Evolutionary conservation across 2,797 vertebrate species (phyloP), one percentile per base, ranked within the genome.

Genomic region (Hemitrygon akajei): DNA sequence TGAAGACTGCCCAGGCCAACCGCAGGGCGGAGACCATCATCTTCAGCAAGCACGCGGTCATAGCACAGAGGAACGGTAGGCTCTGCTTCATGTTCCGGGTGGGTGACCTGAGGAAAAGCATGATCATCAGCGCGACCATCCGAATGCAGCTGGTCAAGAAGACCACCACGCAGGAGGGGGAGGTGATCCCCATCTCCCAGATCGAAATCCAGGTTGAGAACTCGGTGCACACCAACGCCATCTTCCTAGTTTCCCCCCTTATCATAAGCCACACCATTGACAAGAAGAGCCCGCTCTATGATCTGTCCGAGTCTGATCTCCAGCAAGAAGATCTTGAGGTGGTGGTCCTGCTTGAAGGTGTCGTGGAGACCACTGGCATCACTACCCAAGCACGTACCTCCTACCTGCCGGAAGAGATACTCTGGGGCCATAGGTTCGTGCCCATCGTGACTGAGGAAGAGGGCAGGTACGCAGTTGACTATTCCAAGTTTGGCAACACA

Each of bases 1-100:
- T 95, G 95, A 95, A 95, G 94, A 95, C 95, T 0, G 95, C 95
- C 60, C 95, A 95, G 91, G 94, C 95, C 40, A 94, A 95, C 94
- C 94, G 95, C 9, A 86, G 95, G 22, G 95, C 95, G 0, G 95
- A 95, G 58, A 95, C 95, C 12, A 84, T 95, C 20, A 95, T 95
- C 60, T 95, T 95, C 79, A 95, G 94, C 71, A 94, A 94, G 76
- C 40, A 94, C 40, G 95, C 95, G 0, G 94, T 95, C 20, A 94
- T 95, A 4, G 94, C 94, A 22, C 94, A 93, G 66, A 89, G 95
- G 7, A 82, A 94, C 77, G 94, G 94, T 30, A 93, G 93, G 30
- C 94, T 94, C 34, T 91, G 93, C 14, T 94, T 95, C 25, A 95
- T 95, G 95, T 95, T 95, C 94, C 94, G 95, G 10, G 82, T 95